Percentiles rank a stretch among this genome's conserved stretches.
Evolutionary conservation across 2,113 vertebrate genomes (phyloP).

Genomic region (Calidris pygmaea): DNA sequence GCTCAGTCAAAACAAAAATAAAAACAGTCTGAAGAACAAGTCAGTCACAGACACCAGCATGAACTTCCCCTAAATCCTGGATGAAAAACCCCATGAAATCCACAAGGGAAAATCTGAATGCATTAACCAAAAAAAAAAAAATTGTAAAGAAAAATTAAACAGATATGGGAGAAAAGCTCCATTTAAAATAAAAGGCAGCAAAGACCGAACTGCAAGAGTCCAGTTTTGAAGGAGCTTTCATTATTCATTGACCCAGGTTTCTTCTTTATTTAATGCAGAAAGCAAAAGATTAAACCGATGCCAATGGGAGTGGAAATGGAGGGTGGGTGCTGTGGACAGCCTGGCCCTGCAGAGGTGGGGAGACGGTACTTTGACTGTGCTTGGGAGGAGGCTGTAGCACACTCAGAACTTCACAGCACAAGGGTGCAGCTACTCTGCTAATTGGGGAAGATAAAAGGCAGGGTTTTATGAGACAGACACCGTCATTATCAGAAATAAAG

Average conservation of each 20-base stretch:
- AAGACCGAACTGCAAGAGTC: conserved; percentile 40
- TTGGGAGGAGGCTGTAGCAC: conserved; percentile 12
- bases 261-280: conserved; percentile 34
- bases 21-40: background rate
- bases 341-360: background rate
- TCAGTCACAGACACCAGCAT: background rate
- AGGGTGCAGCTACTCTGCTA: conserved; percentile 62
- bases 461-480: conserved; percentile 44
- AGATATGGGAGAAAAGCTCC: conserved; percentile 30
- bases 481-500: conserved; percentile 59
- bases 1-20: background rate
- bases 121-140: conserved; percentile 21
- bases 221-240: conserved; percentile 58
- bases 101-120: conserved; percentile 41
- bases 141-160: background rate
- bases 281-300: conserved; percentile 44
- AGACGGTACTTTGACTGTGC: conserved; percentile 27
- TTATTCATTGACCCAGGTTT: conserved; percentile 68
- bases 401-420: conserved; percentile 61
- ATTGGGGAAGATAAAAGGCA: conserved; percentile 75
- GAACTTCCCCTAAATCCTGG: conserved; percentile 1
- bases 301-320: background rate
- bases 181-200: conserved; percentile 63
- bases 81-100: conserved; percentile 25
- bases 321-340: conserved; percentile 37